Conservation (phyloP, 2,888 invertebrate genomes). For the Thysanoteuthis rhombus region DNA sequence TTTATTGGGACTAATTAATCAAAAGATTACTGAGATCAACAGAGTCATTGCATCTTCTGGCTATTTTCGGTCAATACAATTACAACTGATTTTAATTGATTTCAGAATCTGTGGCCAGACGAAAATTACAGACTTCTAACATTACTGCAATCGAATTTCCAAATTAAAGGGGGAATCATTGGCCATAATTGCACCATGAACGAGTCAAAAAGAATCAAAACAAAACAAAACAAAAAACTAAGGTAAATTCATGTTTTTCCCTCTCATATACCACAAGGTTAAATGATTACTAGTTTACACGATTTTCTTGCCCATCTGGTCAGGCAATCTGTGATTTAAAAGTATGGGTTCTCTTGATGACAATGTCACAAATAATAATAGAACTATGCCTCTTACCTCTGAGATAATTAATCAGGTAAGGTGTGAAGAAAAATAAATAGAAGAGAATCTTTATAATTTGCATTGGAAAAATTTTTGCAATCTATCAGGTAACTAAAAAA, state of each 20-base stretch:
- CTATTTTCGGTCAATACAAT: background rate
- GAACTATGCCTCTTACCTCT: no score
- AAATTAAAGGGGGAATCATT: background rate
- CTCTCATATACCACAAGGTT: background rate
- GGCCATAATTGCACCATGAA: background rate
- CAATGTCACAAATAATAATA: background rate
- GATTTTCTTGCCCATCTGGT: background rate
- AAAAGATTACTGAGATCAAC: background rate
- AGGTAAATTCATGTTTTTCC: background rate
- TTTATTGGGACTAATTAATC: background rate
- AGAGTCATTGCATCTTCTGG: background rate
- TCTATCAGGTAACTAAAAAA: no score
- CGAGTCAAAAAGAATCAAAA: background rate
- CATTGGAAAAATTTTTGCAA: no score
- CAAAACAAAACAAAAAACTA: background rate
- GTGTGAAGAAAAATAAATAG: no score
- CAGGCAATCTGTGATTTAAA: background rate
- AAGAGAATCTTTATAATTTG: no score
- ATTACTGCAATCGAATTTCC: background rate
- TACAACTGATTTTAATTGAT: background rate
- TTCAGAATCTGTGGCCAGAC: background rate
- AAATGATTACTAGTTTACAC: background rate
- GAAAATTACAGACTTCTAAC: background rate
- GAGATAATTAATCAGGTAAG: no score
- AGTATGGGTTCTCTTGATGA: background rate